These are phyloP conservation scores for Enteromius radiatus DNA, from an alignment of 2,797 vertebrate genomes.

Conservation along the genomic window DNA sequence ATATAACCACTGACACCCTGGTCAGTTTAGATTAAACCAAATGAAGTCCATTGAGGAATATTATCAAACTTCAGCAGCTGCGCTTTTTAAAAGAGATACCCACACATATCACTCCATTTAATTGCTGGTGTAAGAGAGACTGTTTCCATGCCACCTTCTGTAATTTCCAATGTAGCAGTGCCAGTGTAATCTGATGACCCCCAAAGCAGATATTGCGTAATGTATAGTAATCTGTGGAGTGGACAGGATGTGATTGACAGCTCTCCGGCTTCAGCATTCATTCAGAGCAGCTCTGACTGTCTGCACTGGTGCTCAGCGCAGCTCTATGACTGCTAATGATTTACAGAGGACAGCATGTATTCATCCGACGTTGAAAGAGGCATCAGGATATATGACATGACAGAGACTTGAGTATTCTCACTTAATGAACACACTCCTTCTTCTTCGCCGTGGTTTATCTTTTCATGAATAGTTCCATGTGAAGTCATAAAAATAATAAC, in stretches of 20 bases:
- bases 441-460: slow-evolving; percentile 31
- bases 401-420: slow-evolving; percentile 22
- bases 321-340: slow-evolving; percentile 39
- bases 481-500: slow-evolving; percentile 59
- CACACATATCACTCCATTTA: slow-evolving; percentile 50
- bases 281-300: slow-evolving; percentile 40
- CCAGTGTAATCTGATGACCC: slow-evolving; percentile 52
- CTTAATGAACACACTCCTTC: slow-evolving; percentile 39
- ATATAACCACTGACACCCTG: slow-evolving; percentile 31
- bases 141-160: slow-evolving; percentile 48
- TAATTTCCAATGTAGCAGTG: slow-evolving; percentile 44
- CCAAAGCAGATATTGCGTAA: slow-evolving; percentile 45
- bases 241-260: slow-evolving; percentile 44
- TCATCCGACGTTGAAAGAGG: slow-evolving; percentile 27
- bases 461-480: slow-evolving; percentile 51
- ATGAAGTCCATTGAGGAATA: slow-evolving; percentile 54
- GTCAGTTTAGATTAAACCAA: slow-evolving; percentile 45
- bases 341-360: slow-evolving; percentile 40
- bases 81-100: slow-evolving; percentile 42
- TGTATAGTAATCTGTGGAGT: slow-evolving; percentile 55
- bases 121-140: slow-evolving; percentile 51
- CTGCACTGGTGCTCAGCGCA: slow-evolving; percentile 31
- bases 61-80: slow-evolving; percentile 62
- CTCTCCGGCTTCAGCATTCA: slow-evolving; percentile 34
- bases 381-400: slow-evolving; percentile 29